Conservation (phyloP, 1,140 invertebrate species). For the Eueides isabella region DNA sequence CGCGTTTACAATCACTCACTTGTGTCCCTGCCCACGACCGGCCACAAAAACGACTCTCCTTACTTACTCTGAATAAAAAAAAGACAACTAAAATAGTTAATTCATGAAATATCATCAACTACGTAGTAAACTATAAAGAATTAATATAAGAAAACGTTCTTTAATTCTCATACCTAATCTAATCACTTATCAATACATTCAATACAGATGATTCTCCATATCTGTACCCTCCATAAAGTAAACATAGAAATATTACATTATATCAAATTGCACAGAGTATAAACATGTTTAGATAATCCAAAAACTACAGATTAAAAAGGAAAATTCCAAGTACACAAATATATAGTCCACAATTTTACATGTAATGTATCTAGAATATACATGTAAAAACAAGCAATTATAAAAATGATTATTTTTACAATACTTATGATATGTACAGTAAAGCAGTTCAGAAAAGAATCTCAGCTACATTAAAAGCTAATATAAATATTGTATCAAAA, state of each 20-base stretch:
- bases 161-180: too few relatives aligned
- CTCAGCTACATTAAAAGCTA: constrained; percentile 31
- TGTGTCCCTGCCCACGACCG: too few relatives aligned
- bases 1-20: too few relatives aligned
- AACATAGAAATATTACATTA: background rate
- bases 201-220: too few relatives aligned
- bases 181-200: too few relatives aligned
- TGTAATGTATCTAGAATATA: background rate
- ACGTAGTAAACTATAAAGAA: too few relatives aligned
- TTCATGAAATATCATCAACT: too few relatives aligned
- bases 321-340: background rate
- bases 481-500: constrained; percentile 60
- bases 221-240: too few relatives aligned
- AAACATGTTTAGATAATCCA: background rate
- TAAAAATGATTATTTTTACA: constrained; percentile 5
- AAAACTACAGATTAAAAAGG: background rate
- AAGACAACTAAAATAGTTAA: too few relatives aligned
- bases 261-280: constrained; percentile 5
- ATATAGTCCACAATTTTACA: background rate
- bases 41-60: too few relatives aligned
- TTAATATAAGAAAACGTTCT: too few relatives aligned
- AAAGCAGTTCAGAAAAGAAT: constrained; percentile 16
- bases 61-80: too few relatives aligned
- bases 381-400: background rate
- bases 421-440: constrained; percentile 25